Percentiles rank a stretch among this genome's conserved stretches.
Conservation (phyloP, 2,797 vertebrate genomes). For the Sebastes oblongus region DNA sequence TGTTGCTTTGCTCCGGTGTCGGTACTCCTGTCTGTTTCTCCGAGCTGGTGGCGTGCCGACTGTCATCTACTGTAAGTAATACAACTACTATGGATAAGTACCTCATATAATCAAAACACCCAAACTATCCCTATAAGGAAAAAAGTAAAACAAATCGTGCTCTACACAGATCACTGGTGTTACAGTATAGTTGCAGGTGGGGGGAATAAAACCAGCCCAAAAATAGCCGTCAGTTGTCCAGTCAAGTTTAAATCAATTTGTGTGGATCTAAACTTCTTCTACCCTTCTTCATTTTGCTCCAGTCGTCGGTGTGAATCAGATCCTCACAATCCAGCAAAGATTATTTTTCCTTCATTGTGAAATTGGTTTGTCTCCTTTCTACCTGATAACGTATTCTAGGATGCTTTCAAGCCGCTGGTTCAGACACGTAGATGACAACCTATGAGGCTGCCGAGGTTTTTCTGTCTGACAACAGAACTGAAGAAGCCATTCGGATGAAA, state of each 20-base stretch:
- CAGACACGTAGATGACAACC: not conserved
- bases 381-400: constrained; percentile 10
- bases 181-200: not conserved
- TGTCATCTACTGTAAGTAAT: accelerated
- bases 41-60: accelerated
- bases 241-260: not conserved
- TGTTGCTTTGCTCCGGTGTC: not conserved
- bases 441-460: not conserved
- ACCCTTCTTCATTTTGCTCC: not conserved
- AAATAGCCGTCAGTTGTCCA: not conserved
- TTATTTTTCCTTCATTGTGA: not conserved
- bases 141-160: not conserved
- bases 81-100: too few species aligned
- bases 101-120: too few species aligned
- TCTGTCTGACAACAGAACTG: constrained; percentile 9
- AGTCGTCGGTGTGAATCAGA: constrained; percentile 9
- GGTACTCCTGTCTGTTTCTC: not conserved
- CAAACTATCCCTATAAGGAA: not conserved
- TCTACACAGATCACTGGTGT: not conserved
- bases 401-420: constrained; percentile 16
- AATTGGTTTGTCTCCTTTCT: constrained; percentile 34
- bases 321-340: not conserved
- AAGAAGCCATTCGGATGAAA: constrained; percentile 26
- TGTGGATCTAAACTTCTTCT: not conserved
- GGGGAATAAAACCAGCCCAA: not conserved